Base-by-base conservation (phyloP, 2,797 vertebrate genomes). In the Hephaestus fuliginosus region DNA sequence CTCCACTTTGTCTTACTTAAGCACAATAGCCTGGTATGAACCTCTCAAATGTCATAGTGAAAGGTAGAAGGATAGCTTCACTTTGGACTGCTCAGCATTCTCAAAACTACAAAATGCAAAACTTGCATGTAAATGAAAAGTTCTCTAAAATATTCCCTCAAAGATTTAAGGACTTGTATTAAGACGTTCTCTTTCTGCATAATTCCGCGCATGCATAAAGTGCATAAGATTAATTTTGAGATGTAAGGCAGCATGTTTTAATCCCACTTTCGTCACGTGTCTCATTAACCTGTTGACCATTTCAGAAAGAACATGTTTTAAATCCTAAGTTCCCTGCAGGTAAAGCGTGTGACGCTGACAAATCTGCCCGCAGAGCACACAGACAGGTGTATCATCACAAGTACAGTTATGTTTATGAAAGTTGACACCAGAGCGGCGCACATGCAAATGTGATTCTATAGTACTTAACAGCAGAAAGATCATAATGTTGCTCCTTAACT, bases 281-380 rank as follows among this genome's bases (percentile, higher is more conserved):
- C 71, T 65, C 51, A 75, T 71, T 86, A 78, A 86, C 76, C 74
- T 67, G 9, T 10, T 44, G 60, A 81, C 68, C n/a, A 53, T 69
- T 49, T 56, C 53, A 11, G 6, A 80, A 48, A 48, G n/a, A 86
- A 70, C 58, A 55, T 44, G 48, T 69, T 76, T 76, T n/a, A 74
- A 88, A 89, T 76, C 64, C 70, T 48, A 74, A 82, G 46, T 4
- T 64, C 22, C 67, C 70, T 49, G 77, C 71, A 83, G 79, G 76
- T 73, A n/a, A 81, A 83, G 22, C 25, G 17, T 33, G 61, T 43
- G 49, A 86, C 65, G 68, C 3, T 8, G 57, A 78, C 53, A 86
- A 80, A 78, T 81, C 66, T 64, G 39, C 71, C 53, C 20, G 58
- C 70, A 58, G 51, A 67, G 43, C 60, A 69, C 39, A 46, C 56